phyloP scores from a whole-genome alignment of 2,113 vertebrate species.

The Neomonachus schauinslandi region DNA sequence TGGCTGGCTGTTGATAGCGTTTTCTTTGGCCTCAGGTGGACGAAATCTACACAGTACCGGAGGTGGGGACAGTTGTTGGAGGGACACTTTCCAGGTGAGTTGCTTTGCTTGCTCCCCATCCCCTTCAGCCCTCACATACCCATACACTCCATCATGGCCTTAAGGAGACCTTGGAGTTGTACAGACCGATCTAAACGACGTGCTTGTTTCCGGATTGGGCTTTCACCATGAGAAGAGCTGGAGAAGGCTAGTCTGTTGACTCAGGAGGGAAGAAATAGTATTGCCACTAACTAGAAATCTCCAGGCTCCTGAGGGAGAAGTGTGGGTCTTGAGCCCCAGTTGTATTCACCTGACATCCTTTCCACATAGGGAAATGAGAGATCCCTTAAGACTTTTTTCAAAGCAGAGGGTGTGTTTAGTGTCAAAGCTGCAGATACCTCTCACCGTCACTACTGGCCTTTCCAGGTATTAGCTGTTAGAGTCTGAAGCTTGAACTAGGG shows the following conservation, averaged over 20 bases:
- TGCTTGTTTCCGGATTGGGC: not conserved
- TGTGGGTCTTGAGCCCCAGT: not conserved
- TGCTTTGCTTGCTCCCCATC: conserved; percentile 9
- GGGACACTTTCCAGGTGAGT: conserved; percentile 97
- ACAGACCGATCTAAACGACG: not conserved
- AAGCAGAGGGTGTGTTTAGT: not conserved
- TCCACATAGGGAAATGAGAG: not conserved
- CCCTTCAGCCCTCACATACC: not conserved
- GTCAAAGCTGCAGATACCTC: not conserved
- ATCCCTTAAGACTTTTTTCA: not conserved
- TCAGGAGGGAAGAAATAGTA: conserved; percentile 7
- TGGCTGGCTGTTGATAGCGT: conserved; percentile 57
- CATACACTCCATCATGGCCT: not conserved
- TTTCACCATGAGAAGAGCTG: not conserved
- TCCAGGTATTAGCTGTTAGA: not conserved
- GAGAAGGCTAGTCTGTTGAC: not conserved
- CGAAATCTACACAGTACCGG: conserved; percentile 99
- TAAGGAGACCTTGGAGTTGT: not conserved
- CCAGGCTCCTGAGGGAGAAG: not conserved
- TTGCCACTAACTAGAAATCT: not conserved
- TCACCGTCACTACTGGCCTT: not conserved
- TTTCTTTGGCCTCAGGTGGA: conserved; percentile 91
- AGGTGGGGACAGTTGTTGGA: conserved; percentile 98
- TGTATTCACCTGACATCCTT: not conserved
- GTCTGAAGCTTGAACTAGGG: not conserved